Conservation (phyloP, 1,140 invertebrate species). For the Tenebrio molitor region DNA sequence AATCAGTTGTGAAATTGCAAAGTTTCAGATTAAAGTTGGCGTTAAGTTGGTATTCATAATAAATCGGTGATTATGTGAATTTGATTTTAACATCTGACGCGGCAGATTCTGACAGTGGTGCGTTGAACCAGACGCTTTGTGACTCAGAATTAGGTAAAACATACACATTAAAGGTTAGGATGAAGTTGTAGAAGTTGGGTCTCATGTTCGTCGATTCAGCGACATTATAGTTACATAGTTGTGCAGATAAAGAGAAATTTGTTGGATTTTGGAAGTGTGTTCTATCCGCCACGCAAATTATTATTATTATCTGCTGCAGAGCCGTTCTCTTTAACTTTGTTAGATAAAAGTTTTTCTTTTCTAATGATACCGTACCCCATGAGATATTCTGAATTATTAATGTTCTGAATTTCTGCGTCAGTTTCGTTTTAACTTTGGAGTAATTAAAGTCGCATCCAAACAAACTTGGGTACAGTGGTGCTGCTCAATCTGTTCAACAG, state of each 20-base stretch:
- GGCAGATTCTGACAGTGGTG: background rate
- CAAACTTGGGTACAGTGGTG: background rate
- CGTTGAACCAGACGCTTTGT: background rate
- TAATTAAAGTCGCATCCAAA: conserved; percentile 22
- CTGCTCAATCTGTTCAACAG: conserved; percentile 12
- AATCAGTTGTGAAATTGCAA: conserved; percentile 11
- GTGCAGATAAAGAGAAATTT: background rate
- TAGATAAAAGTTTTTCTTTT: conserved; percentile 17
- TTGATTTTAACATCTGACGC: conserved; percentile 1
- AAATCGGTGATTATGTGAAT: background rate
- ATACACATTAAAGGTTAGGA: background rate
- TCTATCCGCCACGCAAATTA: background rate
- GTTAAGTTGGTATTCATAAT: background rate
- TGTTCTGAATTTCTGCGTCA: conserved; percentile 1
- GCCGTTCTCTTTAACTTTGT: background rate
- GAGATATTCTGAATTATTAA: conserved; percentile 13
- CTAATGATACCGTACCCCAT: background rate
- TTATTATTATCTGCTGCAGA: background rate
- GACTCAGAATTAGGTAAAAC: background rate
- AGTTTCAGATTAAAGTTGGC: background rate
- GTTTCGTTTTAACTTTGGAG: conserved; percentile 4
- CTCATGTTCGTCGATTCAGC: background rate
- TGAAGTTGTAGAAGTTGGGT: background rate
- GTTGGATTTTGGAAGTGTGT: background rate
- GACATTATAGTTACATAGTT: background rate